These are phyloP conservation scores for Zonitis immaculata DNA, from an alignment of 2,888 invertebrate genomes.

Conservation along the genomic window DNA sequence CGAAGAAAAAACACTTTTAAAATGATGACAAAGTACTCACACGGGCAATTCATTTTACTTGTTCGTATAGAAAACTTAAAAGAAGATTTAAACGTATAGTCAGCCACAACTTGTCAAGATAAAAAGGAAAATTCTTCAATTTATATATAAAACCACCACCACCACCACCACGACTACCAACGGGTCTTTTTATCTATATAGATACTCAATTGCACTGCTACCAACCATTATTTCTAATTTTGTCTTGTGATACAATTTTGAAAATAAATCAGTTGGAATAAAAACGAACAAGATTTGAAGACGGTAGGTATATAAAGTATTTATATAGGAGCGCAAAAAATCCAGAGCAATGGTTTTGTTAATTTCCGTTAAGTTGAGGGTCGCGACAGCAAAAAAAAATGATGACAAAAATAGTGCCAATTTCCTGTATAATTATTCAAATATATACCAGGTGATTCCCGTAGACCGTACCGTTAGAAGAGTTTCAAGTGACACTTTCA, in stretches of 20 bases:
- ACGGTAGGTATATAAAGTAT: no score
- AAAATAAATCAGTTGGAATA: not conserved
- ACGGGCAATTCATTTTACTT: not conserved
- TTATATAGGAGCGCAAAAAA: no score
- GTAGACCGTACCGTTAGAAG: no score
- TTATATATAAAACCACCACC: no score
- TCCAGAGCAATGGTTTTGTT: no score
- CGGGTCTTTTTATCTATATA: no score
- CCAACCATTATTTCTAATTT: not conserved
- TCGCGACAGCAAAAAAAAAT: not conserved
- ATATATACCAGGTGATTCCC: no score
- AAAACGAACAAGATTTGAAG: no score
- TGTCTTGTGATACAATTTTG: not conserved
- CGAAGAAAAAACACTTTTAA: no score
- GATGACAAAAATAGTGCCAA: conserved; percentile 32
- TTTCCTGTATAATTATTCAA: conserved; percentile 30
- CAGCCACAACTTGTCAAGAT: not conserved
- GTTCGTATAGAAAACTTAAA: not conserved
- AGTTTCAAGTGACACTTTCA: no score
- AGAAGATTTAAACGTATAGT: not conserved
- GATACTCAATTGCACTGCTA: not conserved
- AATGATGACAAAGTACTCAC: not conserved
- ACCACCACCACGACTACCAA: no score
- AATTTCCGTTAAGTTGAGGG: conserved; percentile 39
- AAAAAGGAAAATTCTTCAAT: no score